These are phyloP conservation scores for Paracentrotus lividus DNA, from an alignment of 53 echinoderm and acorn worm species.

Conservation along the genomic window DNA sequence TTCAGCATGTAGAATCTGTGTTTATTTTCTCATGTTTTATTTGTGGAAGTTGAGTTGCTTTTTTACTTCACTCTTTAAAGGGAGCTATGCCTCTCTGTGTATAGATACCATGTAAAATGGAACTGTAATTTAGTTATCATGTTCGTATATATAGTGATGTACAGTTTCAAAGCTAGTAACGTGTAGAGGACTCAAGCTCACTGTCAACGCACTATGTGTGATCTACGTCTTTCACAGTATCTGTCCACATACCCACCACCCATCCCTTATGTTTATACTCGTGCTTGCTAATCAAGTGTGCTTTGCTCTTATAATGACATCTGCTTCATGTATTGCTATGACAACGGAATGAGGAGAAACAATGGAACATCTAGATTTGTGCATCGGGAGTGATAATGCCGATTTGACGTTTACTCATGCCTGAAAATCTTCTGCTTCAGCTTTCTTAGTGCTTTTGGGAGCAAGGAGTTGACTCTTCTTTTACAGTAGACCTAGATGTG, in stretches of 20 bases:
- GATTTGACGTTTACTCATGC: slow-evolving; percentile 8
- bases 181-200: background rate
- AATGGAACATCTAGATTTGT: background rate
- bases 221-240: slow-evolving; percentile 26
- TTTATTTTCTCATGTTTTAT: slow-evolving; percentile 33
- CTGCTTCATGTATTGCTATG: background rate
- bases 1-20: slow-evolving; percentile 34
- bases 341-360: background rate
- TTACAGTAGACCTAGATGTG: background rate
- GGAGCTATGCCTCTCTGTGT: background rate
- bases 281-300: slow-evolving; percentile 56
- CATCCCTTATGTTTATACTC: slow-evolving; percentile 1
- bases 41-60: slow-evolving; percentile 29
- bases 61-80: background rate
- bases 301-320: slow-evolving; percentile 19
- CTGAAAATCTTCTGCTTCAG: background rate
- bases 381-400: background rate
- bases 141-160: background rate
- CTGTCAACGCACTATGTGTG: slow-evolving; percentile 12
- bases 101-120: background rate
- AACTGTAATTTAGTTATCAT: background rate
- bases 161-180: background rate
- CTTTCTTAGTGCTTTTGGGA: background rate
- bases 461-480: background rate
- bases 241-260: background rate